phyloP scores from a whole-genome alignment of 2,113 vertebrate genomes.

The Tetrao urogallus region DNA sequence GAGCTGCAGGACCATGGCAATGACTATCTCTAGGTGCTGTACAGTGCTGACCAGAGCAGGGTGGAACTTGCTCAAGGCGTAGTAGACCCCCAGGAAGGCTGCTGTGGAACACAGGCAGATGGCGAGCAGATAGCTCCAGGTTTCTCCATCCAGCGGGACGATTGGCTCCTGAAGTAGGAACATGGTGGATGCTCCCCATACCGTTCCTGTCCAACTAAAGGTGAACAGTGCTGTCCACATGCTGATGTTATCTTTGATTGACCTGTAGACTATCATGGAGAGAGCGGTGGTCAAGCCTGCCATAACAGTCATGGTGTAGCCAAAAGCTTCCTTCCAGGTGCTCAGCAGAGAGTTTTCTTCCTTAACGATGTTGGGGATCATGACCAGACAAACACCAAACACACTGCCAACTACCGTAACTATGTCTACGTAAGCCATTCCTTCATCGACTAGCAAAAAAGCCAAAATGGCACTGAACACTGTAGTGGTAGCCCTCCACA shows the following conservation, averaged over 20 bases:
- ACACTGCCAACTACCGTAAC: conserved; percentile 91
- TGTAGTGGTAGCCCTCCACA: conserved; percentile 97
- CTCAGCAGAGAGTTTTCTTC: conserved; percentile 90
- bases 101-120: conserved; percentile 96
- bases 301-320: conserved; percentile 97
- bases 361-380: conserved; percentile 93
- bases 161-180: conserved; percentile 98
- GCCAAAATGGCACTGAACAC: conserved; percentile 95
- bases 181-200: conserved; percentile 97
- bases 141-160: conserved; percentile 93
- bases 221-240: conserved; percentile 99
- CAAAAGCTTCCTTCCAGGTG: conserved; percentile 98
- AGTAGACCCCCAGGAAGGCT: conserved; percentile 97
- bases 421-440: conserved; percentile 88
- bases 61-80: conserved; percentile 95
- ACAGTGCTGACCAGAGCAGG: conserved; percentile 97
- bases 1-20: conserved; percentile 96
- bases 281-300: conserved; percentile 95
- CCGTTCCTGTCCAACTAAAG: conserved; percentile 95
- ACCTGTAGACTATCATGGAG: conserved; percentile 97
- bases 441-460: conserved; percentile 94
- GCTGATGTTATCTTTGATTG: conserved; percentile 94
- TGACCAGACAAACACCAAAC: conserved; percentile 93
- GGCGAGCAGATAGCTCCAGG: conserved; percentile 94
- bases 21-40: conserved; percentile 95